These are phyloP conservation scores for Leptarthrus brevirostris DNA, from an alignment of 2,888 invertebrate genomes.

Conservation along the genomic window DNA sequence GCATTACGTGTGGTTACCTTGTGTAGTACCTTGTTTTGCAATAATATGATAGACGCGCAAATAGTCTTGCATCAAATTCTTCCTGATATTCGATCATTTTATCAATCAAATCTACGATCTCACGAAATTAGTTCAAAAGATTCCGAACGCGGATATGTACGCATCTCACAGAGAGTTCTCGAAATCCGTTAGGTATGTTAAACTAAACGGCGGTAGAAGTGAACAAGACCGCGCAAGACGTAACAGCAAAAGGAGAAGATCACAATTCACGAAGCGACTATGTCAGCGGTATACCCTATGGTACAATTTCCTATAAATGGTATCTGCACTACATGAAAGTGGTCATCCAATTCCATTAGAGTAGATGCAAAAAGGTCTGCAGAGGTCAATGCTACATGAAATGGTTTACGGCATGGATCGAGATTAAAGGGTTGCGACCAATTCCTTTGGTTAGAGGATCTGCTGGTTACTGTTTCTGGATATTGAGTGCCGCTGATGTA, in stretches of 20 bases:
- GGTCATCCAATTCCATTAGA: constrained; percentile 46
- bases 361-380: constrained; percentile 34
- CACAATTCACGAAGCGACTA: constrained; percentile 41
- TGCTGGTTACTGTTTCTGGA: constrained; percentile 1
- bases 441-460: constrained; percentile 19
- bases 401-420: constrained; percentile 37
- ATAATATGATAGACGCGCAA: background rate
- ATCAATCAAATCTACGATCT: constrained; percentile 17
- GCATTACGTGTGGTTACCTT: no score
- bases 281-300: constrained; percentile 35
- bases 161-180: constrained; percentile 7
- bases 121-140: constrained; percentile 21
- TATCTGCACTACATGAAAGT: constrained; percentile 29
- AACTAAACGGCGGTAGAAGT: constrained; percentile 6
- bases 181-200: constrained; percentile 27
- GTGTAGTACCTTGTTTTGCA: background rate
- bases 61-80: background rate
- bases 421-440: constrained; percentile 44
- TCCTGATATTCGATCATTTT: constrained; percentile 4
- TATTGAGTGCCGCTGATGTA: constrained; percentile 28
- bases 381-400: constrained; percentile 39
- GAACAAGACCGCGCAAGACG: constrained; percentile 38
- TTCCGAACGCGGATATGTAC: constrained; percentile 35
- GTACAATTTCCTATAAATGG: constrained; percentile 47
- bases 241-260: constrained; percentile 35